Percentiles rank a stretch among this genome's conserved stretches.
These are phyloP conservation scores for Drosophila sordidula DNA, from an alignment of 2,888 invertebrate species.

Conservation along the genomic window DNA sequence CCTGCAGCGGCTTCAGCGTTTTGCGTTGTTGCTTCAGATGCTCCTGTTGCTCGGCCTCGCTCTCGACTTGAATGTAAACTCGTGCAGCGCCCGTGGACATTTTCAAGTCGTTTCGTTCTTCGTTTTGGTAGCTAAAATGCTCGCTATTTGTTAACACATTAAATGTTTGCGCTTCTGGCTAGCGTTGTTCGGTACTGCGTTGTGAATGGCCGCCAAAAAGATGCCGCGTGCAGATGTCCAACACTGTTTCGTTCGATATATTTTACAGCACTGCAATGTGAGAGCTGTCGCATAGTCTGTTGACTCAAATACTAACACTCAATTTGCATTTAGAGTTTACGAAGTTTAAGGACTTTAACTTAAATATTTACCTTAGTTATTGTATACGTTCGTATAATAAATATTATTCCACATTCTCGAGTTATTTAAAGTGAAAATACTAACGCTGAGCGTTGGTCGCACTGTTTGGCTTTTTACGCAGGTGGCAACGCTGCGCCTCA, in stretches of 20 bases:
- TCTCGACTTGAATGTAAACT: slow-evolving; percentile 84
- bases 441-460: not conserved
- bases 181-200: slow-evolving; percentile 28
- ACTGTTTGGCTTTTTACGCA: not conserved
- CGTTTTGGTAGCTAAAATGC: slow-evolving; percentile 13
- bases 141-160: slow-evolving; percentile 36
- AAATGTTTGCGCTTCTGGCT: slow-evolving; percentile 13
- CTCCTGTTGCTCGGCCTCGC: slow-evolving; percentile 86
- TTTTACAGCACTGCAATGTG: slow-evolving; percentile 20
- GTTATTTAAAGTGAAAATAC: too few relatives aligned
- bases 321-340: not conserved
- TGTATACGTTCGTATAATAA: not conserved
- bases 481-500: slow-evolving; percentile 38
- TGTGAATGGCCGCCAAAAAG: slow-evolving; percentile 62
- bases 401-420: not conserved
- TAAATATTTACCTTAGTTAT: too few relatives aligned
- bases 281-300: slow-evolving; percentile 3
- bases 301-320: not conserved
- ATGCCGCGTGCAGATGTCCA: slow-evolving; percentile 50
- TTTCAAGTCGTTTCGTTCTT: slow-evolving; percentile 65
- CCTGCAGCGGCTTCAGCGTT: slow-evolving; percentile 91
- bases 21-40: slow-evolving; percentile 88
- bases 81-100: slow-evolving; percentile 84
- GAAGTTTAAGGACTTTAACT: too few relatives aligned
- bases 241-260: slow-evolving; percentile 20